Evolutionary conservation across 2,888 invertebrate species (phyloP).

Genomic region (Caenorhabditis sp.): DNA sequence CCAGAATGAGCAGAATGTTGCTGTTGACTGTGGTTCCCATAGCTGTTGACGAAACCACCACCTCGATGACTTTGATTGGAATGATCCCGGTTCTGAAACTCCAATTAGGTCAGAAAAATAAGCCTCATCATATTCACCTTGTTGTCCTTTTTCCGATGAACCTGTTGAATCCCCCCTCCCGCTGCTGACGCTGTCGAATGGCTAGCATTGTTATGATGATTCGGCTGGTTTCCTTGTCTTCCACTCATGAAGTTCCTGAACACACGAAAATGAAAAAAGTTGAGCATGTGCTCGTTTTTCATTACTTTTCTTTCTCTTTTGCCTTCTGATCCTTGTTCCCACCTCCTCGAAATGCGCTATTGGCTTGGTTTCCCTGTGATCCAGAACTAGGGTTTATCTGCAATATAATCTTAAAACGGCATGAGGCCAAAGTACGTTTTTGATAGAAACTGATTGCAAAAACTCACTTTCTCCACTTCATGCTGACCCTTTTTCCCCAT

Average conservation of each 20-base stretch:
- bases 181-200: slow-evolving; percentile 4
- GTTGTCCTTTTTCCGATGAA: slow-evolving; percentile 21
- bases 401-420: slow-evolving; percentile 16
- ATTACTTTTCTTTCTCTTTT: slow-evolving; percentile 29
- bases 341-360: background rate
- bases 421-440: slow-evolving; percentile 7
- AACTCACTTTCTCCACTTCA: slow-evolving; percentile 20
- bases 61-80: slow-evolving; percentile 53
- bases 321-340: slow-evolving; percentile 10
- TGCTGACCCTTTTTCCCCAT: background rate
- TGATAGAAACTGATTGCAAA: background rate
- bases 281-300: background rate
- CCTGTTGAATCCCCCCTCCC: slow-evolving; percentile 13
- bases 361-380: slow-evolving; percentile 5
- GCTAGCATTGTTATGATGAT: slow-evolving; percentile 18
- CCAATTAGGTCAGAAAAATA: background rate
- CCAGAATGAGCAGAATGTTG: background rate
- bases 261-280: background rate
- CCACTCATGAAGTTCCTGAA: slow-evolving; percentile 21
- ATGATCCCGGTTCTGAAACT: slow-evolving; percentile 50
- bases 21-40: slow-evolving; percentile 24
- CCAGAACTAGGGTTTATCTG: slow-evolving; percentile 11
- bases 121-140: background rate
- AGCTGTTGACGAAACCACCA: slow-evolving; percentile 14
- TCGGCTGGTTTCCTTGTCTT: slow-evolving; percentile 14